Conservation (phyloP, 2,797 vertebrate genomes). For the Acrossocheilus wenchowensis region DNA sequence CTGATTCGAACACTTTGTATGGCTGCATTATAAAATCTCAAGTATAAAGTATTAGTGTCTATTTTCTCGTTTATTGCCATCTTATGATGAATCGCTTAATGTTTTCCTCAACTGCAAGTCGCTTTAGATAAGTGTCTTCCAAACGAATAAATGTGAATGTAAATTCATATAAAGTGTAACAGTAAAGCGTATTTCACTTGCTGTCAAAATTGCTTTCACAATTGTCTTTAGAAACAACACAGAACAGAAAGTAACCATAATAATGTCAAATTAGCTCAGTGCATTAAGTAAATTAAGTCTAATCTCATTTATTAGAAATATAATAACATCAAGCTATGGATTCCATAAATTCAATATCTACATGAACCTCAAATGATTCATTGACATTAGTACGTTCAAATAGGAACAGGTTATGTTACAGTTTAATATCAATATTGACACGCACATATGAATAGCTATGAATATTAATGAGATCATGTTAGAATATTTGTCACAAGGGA, state of each 20-base stretch:
- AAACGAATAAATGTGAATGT: too few species aligned
- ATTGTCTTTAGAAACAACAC: not conserved
- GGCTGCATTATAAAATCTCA: not conserved
- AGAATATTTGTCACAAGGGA: slow-evolving; percentile 17
- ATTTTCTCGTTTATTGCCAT: too few species aligned
- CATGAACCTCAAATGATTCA: not conserved
- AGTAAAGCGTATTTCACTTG: not conserved
- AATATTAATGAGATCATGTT: slow-evolving; percentile 25
- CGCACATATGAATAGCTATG: not conserved
- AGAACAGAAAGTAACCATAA: not conserved
- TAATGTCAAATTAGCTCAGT: not conserved
- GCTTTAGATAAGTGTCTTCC: too few species aligned
- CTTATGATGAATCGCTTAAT: too few species aligned
- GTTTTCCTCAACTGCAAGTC: too few species aligned
- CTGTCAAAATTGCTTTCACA: not conserved
- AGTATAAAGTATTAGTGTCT: too few species aligned
- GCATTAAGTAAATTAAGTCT: not conserved
- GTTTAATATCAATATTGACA: slow-evolving; percentile 7
- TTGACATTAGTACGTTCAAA: not conserved
- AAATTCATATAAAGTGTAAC: not conserved
- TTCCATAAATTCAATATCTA: not conserved
- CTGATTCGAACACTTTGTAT: not conserved
- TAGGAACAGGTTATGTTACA: not conserved
- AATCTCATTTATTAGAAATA: not conserved
- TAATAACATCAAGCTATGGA: not conserved